These are phyloP conservation scores for Steatocranus sp. DNA, from an alignment of 2,797 vertebrate species.

Conservation along the genomic window DNA sequence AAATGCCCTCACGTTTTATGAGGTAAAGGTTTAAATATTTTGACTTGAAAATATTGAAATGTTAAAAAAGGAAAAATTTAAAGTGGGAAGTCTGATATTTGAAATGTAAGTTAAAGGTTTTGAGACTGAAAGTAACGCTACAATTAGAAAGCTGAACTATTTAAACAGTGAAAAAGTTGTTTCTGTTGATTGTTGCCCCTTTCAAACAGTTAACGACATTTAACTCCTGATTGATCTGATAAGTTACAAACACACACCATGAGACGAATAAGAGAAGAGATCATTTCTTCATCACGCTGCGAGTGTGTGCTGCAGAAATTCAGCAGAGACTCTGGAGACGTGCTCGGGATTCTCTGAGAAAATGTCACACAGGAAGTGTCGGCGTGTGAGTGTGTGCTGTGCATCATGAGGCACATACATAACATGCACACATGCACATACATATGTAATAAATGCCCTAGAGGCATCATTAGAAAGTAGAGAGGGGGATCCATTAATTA, in stretches of 20 bases:
- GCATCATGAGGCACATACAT: neutral
- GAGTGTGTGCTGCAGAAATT: neutral
- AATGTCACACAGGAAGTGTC: neutral
- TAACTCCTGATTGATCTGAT: neutral
- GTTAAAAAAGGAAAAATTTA: neutral
- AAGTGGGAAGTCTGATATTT: neutral
- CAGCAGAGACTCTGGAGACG: neutral
- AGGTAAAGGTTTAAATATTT: neutral
- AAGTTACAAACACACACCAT: too few relatives aligned
- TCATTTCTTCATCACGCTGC: neutral
- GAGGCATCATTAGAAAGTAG: conserved; percentile 48
- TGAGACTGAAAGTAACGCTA: neutral
- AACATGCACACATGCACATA: neutral
- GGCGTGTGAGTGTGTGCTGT: neutral
- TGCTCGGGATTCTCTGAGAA: neutral
- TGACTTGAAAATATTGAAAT: neutral
- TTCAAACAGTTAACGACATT: neutral
- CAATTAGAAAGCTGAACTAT: neutral
- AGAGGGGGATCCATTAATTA: conserved; percentile 35
- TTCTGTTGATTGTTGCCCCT: neutral
- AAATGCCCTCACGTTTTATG: neutral
- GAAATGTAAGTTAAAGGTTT: neutral
- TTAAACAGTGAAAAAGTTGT: neutral
- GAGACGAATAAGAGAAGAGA: neutral
- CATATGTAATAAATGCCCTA: neutral